Conservation (phyloP, 2,113 vertebrate species). For the Artemisiospiza belli region DNA sequence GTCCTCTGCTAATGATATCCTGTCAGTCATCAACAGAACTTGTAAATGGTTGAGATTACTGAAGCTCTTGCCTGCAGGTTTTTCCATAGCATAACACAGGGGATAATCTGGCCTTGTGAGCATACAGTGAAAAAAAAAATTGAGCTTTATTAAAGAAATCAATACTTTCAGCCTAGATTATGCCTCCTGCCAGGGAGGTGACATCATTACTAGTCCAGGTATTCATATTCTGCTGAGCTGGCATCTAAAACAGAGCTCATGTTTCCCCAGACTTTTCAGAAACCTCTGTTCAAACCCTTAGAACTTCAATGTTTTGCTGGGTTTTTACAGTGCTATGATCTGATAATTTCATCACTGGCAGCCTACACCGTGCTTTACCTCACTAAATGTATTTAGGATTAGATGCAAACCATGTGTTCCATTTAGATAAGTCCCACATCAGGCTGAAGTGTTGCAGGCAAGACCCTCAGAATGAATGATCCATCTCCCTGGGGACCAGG, state of each 20-base stretch:
- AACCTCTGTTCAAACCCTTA: background rate
- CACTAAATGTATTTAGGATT: background rate
- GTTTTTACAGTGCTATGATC: background rate
- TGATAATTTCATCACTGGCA: background rate
- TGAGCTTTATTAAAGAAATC: conserved; percentile 5
- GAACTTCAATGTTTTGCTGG: background rate
- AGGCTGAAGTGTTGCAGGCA: background rate
- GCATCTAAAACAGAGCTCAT: background rate
- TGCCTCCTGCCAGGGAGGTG: conserved; percentile 15
- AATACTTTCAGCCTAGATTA: conserved; percentile 1
- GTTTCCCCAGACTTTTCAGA: conserved; percentile 19
- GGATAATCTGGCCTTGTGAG: background rate
- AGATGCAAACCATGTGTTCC: background rate
- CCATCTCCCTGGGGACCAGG: background rate
- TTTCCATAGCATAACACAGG: background rate
- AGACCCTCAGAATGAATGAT: background rate
- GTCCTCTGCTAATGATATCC: background rate
- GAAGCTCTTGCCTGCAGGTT: background rate
- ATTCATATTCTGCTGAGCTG: conserved; percentile 37
- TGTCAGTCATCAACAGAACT: background rate
- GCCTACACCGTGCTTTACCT: background rate
- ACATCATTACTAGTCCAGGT: conserved; percentile 15
- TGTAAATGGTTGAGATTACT: background rate
- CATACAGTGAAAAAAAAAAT: background rate
- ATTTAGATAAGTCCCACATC: background rate